phyloP scores from a whole-genome alignment of 2,888 invertebrate genomes.

The Germaria angustata region DNA sequence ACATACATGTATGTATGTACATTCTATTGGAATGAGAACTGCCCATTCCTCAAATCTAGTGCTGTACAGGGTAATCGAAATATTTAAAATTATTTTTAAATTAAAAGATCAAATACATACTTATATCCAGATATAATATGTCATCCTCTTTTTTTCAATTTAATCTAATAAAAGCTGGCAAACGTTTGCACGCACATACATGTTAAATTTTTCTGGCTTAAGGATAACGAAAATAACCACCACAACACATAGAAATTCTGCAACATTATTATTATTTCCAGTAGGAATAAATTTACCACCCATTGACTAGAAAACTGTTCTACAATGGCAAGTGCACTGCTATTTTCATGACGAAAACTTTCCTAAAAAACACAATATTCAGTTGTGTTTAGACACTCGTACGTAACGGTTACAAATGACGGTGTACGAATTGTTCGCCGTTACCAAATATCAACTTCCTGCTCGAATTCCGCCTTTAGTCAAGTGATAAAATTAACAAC shows the following conservation, averaged over 20 bases:
- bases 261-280: slow-evolving; percentile 1
- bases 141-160: not conserved
- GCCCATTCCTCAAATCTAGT: too few relatives aligned
- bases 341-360: slow-evolving; percentile 28
- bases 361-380: slow-evolving; percentile 46
- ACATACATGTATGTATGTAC: too few relatives aligned
- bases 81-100: too few relatives aligned
- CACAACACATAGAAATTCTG: not conserved
- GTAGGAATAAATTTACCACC: slow-evolving; percentile 71
- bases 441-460: slow-evolving; percentile 12
- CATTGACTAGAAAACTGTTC: slow-evolving; percentile 68
- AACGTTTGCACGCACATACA: slow-evolving; percentile 33
- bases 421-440: not conserved
- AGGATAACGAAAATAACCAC: slow-evolving; percentile 29
- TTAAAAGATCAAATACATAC: too few relatives aligned
- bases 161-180: slow-evolving; percentile 68
- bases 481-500: not conserved
- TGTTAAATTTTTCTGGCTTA: slow-evolving; percentile 41
- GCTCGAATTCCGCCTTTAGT: slow-evolving; percentile 18
- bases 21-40: too few relatives aligned
- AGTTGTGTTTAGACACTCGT: slow-evolving; percentile 70
- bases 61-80: too few relatives aligned
- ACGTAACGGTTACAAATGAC: slow-evolving; percentile 67
- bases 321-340: slow-evolving; percentile 63
- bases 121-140: too few relatives aligned